Percentiles rank a stretch among this genome's conserved stretches.
phyloP scores from a whole-genome alignment of 2,113 vertebrate species.

The Cynoglossus semilaevis region DNA sequence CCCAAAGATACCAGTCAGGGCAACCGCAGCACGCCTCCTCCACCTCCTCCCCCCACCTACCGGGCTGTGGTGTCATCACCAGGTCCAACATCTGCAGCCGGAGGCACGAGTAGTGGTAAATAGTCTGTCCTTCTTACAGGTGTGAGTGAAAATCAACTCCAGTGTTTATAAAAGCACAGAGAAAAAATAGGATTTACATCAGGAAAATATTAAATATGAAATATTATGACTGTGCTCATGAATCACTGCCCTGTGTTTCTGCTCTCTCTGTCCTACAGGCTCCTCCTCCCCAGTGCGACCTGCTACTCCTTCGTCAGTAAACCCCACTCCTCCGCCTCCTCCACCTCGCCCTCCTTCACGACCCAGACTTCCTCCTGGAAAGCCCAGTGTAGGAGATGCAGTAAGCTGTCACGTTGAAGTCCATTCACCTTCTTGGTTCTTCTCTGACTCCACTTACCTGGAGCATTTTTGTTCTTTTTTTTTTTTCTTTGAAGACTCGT shows the following conservation, averaged over 20 bases:
- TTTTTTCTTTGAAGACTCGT: conserved; percentile 76
- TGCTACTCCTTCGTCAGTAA: conserved; percentile 77
- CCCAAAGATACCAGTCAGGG: conserved; percentile 81
- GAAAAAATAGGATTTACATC: too few relatives aligned
- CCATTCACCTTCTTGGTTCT: neutral
- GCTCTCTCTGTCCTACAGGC: conserved; percentile 67
- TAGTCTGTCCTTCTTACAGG: neutral
- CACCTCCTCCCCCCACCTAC: conserved; percentile 94
- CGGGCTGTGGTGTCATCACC: conserved; percentile 90
- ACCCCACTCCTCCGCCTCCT: conserved; percentile 83
- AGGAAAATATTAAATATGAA: too few relatives aligned
- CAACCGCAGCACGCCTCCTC: conserved; percentile 85
- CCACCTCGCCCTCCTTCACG: conserved; percentile 90
- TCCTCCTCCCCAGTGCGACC: conserved; percentile 89
- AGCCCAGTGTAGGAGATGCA: conserved; percentile 82
- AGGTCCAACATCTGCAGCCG: conserved; percentile 81
- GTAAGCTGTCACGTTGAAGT: conserved; percentile 67
- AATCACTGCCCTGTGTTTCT: neutral
- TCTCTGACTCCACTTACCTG: neutral
- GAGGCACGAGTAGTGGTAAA: conserved; percentile 85
- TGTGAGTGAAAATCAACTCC: too few relatives aligned
- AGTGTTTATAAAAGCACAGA: too few relatives aligned
- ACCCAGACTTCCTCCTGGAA: conserved; percentile 91
- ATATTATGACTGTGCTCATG: too few relatives aligned
- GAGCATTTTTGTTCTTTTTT: neutral